Evolutionary conservation across 2,113 vertebrate genomes (phyloP), one percentile per base, ranked within the genome.

Genomic region (Steatornis caripensis): DNA sequence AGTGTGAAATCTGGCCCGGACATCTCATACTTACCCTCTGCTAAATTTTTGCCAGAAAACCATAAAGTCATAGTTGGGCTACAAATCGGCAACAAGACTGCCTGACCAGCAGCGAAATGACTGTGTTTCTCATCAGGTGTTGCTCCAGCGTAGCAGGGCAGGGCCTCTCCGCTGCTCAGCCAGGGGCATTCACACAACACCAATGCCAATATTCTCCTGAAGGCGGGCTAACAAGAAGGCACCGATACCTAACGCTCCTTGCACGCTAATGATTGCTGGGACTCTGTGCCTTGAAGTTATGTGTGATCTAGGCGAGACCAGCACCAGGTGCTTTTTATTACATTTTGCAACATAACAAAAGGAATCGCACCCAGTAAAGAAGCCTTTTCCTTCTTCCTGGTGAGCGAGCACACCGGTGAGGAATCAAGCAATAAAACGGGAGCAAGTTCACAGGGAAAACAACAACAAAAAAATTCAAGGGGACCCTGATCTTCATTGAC

Each of bases 291-390:
- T 70, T 27, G 21, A 21, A 91, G 64, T 81, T 84, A 21, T 3
- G 19, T 39, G 74, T 79, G 69, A 91, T 77, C 81, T 36, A 8
- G 21, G 39, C 32, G 34, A 49, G 66, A 46, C 27, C 69, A 68
- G 80, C 74, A 37, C 65, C 54, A 58, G 81, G 69, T 76, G 90
- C 70, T 76, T 79, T 92, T 90, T 69, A 84, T 75, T 79, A 82
- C 91, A 57, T 81, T 90, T 32, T 82, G 77, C 80, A 75, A 46
- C 77, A 87, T 64, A 78, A 87, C 76, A 87, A 75, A 92, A 89
- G 84, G 17, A 89, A 78, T 24, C 5, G 32, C 51, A 68, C 29
- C 24, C 55, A 15, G 32, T 10, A 11, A 91, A 61, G 87, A 88
- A 89, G 48, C 2, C 0, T 54, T 45, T 41, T 36, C 72, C 57